A percentile compares a stretch with the other conserved stretches of the same genome.
Conservation (phyloP, 2,113 vertebrate genomes). For the Gallinago media region DNA sequence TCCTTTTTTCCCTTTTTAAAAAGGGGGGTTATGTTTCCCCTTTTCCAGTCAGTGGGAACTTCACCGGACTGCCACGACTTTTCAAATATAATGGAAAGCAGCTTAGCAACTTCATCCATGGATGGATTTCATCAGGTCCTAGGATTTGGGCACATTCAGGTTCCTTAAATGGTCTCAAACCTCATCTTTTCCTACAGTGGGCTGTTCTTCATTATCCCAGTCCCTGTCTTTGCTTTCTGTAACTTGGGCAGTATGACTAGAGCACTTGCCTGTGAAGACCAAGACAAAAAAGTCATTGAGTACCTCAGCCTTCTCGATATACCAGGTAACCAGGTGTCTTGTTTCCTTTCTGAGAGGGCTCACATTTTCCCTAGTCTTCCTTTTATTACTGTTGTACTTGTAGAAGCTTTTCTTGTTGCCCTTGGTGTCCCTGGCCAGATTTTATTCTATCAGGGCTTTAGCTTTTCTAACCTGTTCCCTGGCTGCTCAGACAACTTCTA, state of each 20-base stretch:
- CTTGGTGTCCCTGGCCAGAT: not conserved
- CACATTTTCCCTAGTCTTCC: not conserved
- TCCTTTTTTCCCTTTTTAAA: no score
- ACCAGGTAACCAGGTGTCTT: not conserved
- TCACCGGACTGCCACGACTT: no score
- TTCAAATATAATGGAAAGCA: no score
- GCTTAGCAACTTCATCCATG: no score
- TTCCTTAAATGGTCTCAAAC: no score
- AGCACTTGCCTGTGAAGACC: not conserved
- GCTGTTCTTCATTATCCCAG: no score
- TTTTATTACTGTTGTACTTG: not conserved
- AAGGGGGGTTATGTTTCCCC: no score
- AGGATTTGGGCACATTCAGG: no score
- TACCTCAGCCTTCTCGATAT: not conserved
- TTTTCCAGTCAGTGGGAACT: no score
- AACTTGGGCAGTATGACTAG: not conserved
- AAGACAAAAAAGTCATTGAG: not conserved
- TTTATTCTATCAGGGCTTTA: not conserved
- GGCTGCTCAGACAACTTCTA: not conserved
- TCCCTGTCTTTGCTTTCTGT: not conserved
- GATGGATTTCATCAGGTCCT: no score
- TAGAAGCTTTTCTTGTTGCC: not conserved
- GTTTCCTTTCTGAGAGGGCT: not conserved
- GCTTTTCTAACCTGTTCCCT: not conserved
- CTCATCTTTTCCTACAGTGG: no score